These are phyloP conservation scores for Trachops cirrhosus DNA, from an alignment of 2,797 vertebrate species.

Conservation along the genomic window DNA sequence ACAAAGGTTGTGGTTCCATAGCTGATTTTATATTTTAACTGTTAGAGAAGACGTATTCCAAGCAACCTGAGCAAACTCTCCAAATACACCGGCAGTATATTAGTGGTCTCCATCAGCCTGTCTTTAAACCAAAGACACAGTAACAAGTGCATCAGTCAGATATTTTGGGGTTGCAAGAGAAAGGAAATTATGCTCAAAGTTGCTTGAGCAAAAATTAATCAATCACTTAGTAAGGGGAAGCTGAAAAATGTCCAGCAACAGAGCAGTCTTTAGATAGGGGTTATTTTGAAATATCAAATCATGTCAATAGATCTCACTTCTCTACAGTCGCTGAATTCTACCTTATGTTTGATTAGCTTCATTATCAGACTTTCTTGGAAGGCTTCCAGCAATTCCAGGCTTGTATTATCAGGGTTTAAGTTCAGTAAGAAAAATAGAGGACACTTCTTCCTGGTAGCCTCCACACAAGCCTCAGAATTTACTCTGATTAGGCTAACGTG, in stretches of 20 bases:
- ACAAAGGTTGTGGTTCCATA: background rate
- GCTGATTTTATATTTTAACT: conserved; percentile 22
- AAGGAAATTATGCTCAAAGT: background rate
- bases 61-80: background rate
- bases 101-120: background rate
- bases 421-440: conserved; percentile 2
- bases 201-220: background rate
- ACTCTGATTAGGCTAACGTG: background rate
- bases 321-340: background rate
- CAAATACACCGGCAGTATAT: background rate
- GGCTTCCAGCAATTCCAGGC: background rate
- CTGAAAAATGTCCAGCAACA: background rate
- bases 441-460: background rate
- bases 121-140: background rate
- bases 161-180: background rate
- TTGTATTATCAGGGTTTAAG: background rate
- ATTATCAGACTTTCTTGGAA: background rate
- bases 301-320: background rate
- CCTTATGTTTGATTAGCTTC: background rate
- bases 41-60: background rate
- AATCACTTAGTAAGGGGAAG: background rate
- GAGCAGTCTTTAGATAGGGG: background rate
- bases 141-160: background rate
- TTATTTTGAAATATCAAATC: conserved; percentile 16
- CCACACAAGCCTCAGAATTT: background rate